A percentile compares a stretch with the other conserved stretches of the same genome.
These are phyloP conservation scores for Helobdella robusta DNA, from an alignment of 2,888 invertebrate genomes.

Conservation along the genomic window DNA sequence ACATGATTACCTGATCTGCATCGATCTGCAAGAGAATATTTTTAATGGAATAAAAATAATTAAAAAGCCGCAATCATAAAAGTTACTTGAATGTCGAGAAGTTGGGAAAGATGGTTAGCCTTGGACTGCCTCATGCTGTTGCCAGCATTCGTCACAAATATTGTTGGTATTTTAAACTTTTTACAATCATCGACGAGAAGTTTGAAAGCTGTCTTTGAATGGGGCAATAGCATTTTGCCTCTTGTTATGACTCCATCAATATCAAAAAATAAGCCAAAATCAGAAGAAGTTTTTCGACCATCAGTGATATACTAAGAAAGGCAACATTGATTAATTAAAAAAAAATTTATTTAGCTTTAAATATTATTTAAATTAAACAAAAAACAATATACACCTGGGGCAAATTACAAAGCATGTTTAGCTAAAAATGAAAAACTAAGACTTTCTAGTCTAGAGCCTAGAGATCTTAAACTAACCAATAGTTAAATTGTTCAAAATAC, in stretches of 20 bases:
- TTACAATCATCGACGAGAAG: conserved; percentile 54
- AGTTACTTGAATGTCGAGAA: conserved; percentile 55
- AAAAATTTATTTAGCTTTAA: too few species aligned
- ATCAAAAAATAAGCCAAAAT: conserved; percentile 61
- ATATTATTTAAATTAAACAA: too few species aligned
- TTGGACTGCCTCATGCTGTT: conserved; percentile 56
- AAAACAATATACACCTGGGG: too few species aligned
- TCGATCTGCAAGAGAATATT: conserved; percentile 45
- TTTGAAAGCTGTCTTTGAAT: conserved; percentile 56
- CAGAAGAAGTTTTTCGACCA: conserved; percentile 26
- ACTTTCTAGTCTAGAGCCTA: too few species aligned
- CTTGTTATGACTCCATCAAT: conserved; percentile 62
- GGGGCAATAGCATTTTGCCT: conserved; percentile 56
- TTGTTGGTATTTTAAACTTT: conserved; percentile 57
- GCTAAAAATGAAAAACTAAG: too few species aligned
- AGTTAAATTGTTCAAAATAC: too few species aligned
- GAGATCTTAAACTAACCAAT: too few species aligned
- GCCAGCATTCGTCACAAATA: conserved; percentile 61
- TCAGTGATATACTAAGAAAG: too few species aligned
- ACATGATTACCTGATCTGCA: conserved; percentile 59
- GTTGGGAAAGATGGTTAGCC: conserved; percentile 56
- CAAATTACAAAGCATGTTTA: too few species aligned
- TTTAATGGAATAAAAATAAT: neutral
- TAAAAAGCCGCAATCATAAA: too few species aligned
- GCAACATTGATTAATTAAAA: too few species aligned